Evolutionary conservation across 2,113 vertebrate species (phyloP).

Genomic region (Stictonetta naevosa): DNA sequence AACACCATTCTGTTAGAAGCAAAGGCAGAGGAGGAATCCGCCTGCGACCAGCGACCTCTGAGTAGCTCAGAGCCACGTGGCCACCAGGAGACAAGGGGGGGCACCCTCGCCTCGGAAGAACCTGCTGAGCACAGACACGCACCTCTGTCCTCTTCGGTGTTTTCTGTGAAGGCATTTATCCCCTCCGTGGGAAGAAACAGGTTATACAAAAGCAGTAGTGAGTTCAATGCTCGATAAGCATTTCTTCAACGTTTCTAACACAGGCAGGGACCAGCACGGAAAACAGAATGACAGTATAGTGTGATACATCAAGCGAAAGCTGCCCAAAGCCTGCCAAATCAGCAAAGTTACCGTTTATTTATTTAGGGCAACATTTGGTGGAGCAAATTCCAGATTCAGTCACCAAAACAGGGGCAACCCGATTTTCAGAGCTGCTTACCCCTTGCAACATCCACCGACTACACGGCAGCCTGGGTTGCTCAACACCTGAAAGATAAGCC

Average conservation of each 20-base stretch:
- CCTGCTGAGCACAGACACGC: rapidly evolving
- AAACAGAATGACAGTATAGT: rapidly evolving
- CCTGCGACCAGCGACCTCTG: background rate
- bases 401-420: background rate
- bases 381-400: background rate
- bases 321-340: background rate
- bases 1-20: background rate
- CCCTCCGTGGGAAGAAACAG: rapidly evolving
- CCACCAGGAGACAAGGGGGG: too few relatives aligned
- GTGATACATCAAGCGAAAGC: background rate
- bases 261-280: background rate
- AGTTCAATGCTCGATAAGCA: background rate
- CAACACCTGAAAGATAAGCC: background rate
- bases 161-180: background rate
- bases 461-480: background rate
- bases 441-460: rapidly evolving
- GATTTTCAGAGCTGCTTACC: background rate
- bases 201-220: background rate
- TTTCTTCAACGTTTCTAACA: background rate
- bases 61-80: too few relatives aligned
- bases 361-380: background rate
- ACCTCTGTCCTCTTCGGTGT: background rate
- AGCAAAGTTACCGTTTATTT: background rate
- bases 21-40: background rate
- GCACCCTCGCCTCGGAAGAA: rapidly evolving